phyloP scores from a whole-genome alignment of 2,797 vertebrate genomes.

The Agapornis canus region DNA sequence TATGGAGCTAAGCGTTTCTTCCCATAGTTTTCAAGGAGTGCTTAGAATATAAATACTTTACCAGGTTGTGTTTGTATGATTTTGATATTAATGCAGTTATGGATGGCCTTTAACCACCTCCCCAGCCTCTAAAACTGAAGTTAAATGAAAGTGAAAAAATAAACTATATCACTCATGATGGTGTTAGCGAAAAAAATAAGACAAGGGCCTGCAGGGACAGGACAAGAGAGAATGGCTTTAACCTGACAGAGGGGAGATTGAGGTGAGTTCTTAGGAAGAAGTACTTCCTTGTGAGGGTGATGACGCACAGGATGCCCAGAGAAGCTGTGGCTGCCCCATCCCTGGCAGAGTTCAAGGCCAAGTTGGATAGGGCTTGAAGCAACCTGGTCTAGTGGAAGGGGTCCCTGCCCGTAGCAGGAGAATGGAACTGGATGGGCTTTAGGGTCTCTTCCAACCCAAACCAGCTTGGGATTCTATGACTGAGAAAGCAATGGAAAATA shows the following conservation, averaged over 20 bases:
- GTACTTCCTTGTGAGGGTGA: background rate
- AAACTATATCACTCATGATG: background rate
- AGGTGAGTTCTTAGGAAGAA: background rate
- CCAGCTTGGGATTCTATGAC: background rate
- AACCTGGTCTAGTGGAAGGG: background rate
- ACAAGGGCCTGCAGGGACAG: background rate
- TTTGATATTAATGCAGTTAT: background rate
- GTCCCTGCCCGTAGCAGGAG: background rate
- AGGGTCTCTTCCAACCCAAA: background rate
- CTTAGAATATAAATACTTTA: background rate
- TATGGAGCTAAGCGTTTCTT: background rate
- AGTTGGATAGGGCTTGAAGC: background rate
- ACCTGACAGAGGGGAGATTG: background rate
- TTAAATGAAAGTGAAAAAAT: background rate
- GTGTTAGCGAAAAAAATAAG: background rate
- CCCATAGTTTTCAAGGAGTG: background rate
- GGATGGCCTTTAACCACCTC: background rate
- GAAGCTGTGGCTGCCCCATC: background rate
- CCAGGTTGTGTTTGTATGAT: background rate
- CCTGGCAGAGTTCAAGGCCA: background rate
- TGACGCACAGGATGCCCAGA: background rate
- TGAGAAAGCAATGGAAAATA: background rate
- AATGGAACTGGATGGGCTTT: background rate
- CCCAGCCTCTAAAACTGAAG: background rate
- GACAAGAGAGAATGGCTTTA: background rate